Conservation (phyloP, 2,888 invertebrate genomes). For the Pammene fasciana region DNA sequence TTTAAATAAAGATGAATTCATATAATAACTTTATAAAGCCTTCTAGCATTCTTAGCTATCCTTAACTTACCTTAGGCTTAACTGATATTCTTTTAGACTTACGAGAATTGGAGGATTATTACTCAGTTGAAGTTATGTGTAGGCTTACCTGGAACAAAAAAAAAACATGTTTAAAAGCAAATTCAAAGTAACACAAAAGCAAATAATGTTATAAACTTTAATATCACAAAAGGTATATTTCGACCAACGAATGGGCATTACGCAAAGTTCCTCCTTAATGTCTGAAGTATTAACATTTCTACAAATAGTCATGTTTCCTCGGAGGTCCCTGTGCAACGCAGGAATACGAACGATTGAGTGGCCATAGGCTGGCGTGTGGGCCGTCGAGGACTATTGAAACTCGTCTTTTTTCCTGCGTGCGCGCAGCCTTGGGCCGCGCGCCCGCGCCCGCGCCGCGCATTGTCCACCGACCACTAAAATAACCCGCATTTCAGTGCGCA, state of each 20-base stretch:
- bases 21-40: too few species aligned
- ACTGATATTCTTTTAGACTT: too few species aligned
- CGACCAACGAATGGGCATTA: too few species aligned
- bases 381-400: slow-evolving; percentile 76
- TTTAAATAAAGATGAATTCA: too few species aligned
- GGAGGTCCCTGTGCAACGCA: slow-evolving; percentile 42
- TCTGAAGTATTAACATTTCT: neutral
- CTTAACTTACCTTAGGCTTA: too few species aligned
- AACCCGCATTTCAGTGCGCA: slow-evolving; percentile 68
- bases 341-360: slow-evolving; percentile 77
- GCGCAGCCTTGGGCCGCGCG: slow-evolving; percentile 46
- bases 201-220: neutral
- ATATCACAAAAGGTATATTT: too few species aligned
- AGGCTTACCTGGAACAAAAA: slow-evolving; percentile 27
- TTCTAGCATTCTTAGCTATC: too few species aligned
- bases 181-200: too few species aligned
- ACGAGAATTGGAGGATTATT: neutral
- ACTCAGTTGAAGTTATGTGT: too few species aligned
- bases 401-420: slow-evolving; percentile 70
- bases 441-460: slow-evolving; percentile 50
- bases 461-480: slow-evolving; percentile 72
- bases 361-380: slow-evolving; percentile 80
- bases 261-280: neutral
- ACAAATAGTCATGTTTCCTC: slow-evolving; percentile 5
- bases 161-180: neutral